A percentile compares a stretch with the other conserved stretches of the same genome.
Conservation (phyloP, 2,797 vertebrate genomes). For the Chrysocyon brachyurus region DNA sequence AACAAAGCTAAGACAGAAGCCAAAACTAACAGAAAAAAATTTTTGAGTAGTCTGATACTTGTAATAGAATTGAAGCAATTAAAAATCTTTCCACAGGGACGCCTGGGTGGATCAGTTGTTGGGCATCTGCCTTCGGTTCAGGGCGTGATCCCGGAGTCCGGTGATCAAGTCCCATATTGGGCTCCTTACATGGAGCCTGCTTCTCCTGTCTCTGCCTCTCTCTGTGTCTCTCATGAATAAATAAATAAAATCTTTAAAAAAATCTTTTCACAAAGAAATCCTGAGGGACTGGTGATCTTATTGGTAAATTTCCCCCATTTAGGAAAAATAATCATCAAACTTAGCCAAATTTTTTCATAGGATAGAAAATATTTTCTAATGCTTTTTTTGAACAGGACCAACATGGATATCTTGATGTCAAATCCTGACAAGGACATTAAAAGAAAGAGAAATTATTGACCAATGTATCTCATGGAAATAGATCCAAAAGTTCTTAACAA, state of each 20-base stretch:
- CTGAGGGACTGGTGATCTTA: not conserved
- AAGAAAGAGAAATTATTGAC: not conserved
- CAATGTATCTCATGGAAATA: not conserved
- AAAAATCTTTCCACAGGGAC: not conserved
- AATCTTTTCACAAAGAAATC: not conserved
- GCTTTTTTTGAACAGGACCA: not conserved
- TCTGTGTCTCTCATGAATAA: too few species aligned
- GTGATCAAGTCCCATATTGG: too few species aligned
- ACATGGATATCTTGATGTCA: not conserved
- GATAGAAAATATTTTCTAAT: conserved; percentile 25
- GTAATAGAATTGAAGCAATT: not conserved
- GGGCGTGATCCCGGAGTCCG: too few species aligned
- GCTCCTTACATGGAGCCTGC: too few species aligned
- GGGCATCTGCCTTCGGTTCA: too few species aligned
- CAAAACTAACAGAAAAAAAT: not conserved
- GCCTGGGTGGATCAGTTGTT: too few species aligned
- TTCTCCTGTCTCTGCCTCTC: too few species aligned
- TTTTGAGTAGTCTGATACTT: not conserved
- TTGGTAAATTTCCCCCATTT: not conserved
- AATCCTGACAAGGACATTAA: not conserved
- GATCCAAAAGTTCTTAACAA: not conserved
- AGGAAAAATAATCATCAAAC: not conserved
- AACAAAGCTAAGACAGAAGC: not conserved
- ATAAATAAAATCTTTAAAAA: not conserved
- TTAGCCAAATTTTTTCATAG: not conserved